phyloP scores from a whole-genome alignment of 2,113 vertebrate genomes.

The Rhinoderma darwinii region DNA sequence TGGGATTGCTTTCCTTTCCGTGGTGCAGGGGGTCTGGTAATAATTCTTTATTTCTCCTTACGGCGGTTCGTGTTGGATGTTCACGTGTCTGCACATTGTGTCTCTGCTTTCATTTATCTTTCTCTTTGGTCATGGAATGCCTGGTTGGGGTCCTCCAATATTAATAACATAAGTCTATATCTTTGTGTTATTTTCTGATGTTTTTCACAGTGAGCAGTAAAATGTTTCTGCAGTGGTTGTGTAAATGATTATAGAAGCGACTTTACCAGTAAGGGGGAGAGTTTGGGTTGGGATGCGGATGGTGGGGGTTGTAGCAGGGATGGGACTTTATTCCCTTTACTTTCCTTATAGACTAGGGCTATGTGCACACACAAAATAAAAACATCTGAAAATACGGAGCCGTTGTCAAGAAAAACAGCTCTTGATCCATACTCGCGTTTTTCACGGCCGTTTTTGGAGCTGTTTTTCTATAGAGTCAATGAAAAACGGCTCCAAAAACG shows the following conservation, averaged over 20 bases:
- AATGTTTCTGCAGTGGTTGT: background rate
- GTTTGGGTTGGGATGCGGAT: background rate
- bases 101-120: conserved; percentile 28
- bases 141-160: background rate
- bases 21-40: background rate
- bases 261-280: background rate
- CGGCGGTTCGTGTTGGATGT: background rate
- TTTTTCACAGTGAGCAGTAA: background rate
- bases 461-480: too few relatives aligned
- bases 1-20: background rate
- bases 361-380: too few relatives aligned
- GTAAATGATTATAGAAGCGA: background rate
- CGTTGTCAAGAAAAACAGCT: too few relatives aligned
- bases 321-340: background rate
- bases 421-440: too few relatives aligned
- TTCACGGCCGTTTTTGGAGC: too few relatives aligned
- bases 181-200: background rate
- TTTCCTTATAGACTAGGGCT: background rate
- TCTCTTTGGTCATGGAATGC: background rate
- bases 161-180: background rate
- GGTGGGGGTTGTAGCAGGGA: background rate
- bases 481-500: too few relatives aligned
- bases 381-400: too few relatives aligned
- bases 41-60: conserved; percentile 16
- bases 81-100: background rate